Evolutionary conservation across 2,888 invertebrate genomes (phyloP), one percentile per base, ranked within the genome.

Genomic region (Tenthredo scrophulariae): DNA sequence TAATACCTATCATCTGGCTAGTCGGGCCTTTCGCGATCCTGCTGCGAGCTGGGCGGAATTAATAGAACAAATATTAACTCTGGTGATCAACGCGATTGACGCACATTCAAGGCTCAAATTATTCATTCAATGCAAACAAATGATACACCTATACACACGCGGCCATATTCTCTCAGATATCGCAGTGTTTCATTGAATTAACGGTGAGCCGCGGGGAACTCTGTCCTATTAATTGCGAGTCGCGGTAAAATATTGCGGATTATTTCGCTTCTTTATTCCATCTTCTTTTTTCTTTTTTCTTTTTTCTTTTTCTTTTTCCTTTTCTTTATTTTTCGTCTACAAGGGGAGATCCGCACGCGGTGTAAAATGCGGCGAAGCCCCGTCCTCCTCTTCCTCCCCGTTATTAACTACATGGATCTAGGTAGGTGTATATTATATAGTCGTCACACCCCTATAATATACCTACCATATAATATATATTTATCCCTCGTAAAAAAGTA

Each of bases 41-140:
- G 50, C 54, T 54, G 29, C 54, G 26, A n/a, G 62, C 46, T 18
- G 26, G n/a, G 80, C 86, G 88, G 86, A 90, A 89, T 89, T 89
- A 89, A 90, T 89, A 87, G 87, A 87, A 88, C 88, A 90, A 91
- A 91, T 89, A 90, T 90, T 90, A 87, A 88, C 88, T 85, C 86
- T 87, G 86, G 87, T 86, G 87, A 88, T 89, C 87, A 87, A 87
- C 82, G 72, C 82, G 72, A 65, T 65, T 80, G 85, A 80, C 85
- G 85, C 80, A 80, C 65, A 87, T 90, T 89, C 89, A 90, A 91
- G 90, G 91, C 87, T 86, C 83, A 85, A 85, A 85, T 85, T 70
- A 85, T 84, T 85, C 79, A 75, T 72, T 83, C 83, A 33, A 70
- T 70, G 83, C 46, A 83, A 83, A 83, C 50, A 67, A 43, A 46